Conservation (phyloP, 2,113 vertebrate species). For the Eubucco bourcierii region DNA sequence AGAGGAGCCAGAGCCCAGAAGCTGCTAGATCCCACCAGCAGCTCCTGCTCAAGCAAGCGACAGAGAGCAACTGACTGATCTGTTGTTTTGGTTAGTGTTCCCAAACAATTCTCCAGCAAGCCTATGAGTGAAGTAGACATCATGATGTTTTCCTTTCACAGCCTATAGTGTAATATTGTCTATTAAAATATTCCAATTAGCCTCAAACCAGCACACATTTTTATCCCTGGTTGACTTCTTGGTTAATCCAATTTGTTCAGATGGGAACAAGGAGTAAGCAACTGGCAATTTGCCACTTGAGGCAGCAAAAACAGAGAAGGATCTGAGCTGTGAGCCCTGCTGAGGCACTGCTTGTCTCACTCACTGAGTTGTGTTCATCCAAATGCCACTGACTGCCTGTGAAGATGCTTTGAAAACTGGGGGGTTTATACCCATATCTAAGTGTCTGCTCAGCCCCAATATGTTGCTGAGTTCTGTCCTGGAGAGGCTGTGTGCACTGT, state of each 20-base stretch:
- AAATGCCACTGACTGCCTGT: neutral
- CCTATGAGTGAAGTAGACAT: too few relatives aligned
- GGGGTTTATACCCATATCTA: neutral
- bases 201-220: too few relatives aligned
- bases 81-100: too few relatives aligned
- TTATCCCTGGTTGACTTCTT: neutral
- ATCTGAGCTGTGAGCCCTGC: neutral
- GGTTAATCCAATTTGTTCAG: neutral
- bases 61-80: too few relatives aligned
- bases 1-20: too few relatives aligned
- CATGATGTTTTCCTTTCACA: too few relatives aligned
- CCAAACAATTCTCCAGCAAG: too few relatives aligned
- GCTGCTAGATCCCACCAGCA: too few relatives aligned
- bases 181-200: too few relatives aligned
- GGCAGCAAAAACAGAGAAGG: neutral
- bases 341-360: rapidly evolving
- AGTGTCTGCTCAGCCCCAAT: neutral
- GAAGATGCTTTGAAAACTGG: neutral
- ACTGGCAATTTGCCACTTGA: neutral
- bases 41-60: too few relatives aligned
- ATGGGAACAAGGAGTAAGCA: neutral
- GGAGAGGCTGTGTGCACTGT: neutral
- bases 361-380: rapidly evolving
- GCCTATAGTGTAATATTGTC: too few relatives aligned
- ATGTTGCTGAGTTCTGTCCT: neutral